Evolutionary conservation across 2,888 invertebrate genomes (phyloP), one percentile per base, ranked within the genome.

Genomic region (Artemia sp.): DNA sequence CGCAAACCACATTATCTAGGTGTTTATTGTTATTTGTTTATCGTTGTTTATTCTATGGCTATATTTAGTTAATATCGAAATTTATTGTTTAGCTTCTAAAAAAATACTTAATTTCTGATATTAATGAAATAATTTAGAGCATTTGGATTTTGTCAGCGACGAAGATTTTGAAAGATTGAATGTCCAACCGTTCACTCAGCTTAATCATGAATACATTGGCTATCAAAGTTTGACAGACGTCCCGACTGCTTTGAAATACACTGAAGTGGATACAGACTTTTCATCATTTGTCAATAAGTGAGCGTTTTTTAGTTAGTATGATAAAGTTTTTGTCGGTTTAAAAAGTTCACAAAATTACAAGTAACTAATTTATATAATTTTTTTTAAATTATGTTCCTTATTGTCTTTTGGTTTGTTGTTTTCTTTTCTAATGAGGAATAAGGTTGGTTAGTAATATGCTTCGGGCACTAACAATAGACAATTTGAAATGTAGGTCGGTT

Each of bases 191-290:
- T 93, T 96, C 79, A 85, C 86, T 72, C 95, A 96, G 80, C 80
- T 93, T 72, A 87, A 91, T 77, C 90, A 91, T 78, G 90, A 91
- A 77, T 92, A 92, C 77, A 89, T 92, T 77, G 93, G 92, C 67
- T 95, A 95, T 81, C 93, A 93, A 81, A 93, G 93, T 77, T 83
- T 96, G 70, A 94, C 94, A 0, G 94, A 95, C 81, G 92, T 96
- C 12, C 93, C 94, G 0, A 87, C 88, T 74, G 86, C 89, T 2
- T 80, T 87, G 67, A 83, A 86, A 5, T 89, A 88, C 77, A 80
- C 82, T 66, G 92, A 92, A 76, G 84, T 75, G 3, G 72, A 72
- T 68, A 71, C 72, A 52, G 80, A 80, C 58, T 81, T 79, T 72
- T 77, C 80, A 69, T 83, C 83, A 73, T 70, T 58, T 8, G 68